Evolutionary conservation across 1,140 invertebrate species (phyloP), one percentile per base, ranked within the genome.

Genomic region (Hormaphis cornu): DNA sequence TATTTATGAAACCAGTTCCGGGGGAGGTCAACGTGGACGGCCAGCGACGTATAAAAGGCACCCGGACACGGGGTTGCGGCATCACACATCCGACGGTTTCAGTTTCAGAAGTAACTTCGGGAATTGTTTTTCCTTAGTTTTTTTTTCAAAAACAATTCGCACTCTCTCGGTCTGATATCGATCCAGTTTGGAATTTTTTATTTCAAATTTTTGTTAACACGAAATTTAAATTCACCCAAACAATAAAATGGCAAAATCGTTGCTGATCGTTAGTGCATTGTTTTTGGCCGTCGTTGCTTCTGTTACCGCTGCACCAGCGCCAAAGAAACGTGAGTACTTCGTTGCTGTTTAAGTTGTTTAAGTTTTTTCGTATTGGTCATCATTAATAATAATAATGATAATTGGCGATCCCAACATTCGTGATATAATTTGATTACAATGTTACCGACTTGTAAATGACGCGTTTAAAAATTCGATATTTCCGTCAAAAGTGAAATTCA

Each of bases 261-360:
- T 66, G 61, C 61, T 66, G 40, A 46, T 66, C 44, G 42, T 48
- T 2, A 35, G 28, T 66, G 61, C 44, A 12, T 66, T 66, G 44
- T 66, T 66, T 35, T 66, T 66, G 61, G 61, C 61, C 61, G 61
- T 66, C 7, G 42, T 46, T 66, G 40, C 61, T 66, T 66, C 61
- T 66, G 61, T 66, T 30, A 50, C 16, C 28, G 61, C 61, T 48
- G 61, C 61, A 28, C 61, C 61, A 0, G 14, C 61, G 33, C 42
- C 61, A 6, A 66, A 66, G 20, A 66, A 66, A 66, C 61, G 61
- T 66, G 35, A 66, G 61, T 48, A 46, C 35, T 6, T 9, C 18
- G 18, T 4, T 46, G n/a, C n/a, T n/a, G n/a, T n/a, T n/a, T n/a
- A n/a, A n/a, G n/a, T n/a, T n/a, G n/a, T n/a, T n/a, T n/a, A n/a